Conservation (phyloP, 2,113 vertebrate genomes). For the Orientallactaga bullata region DNA sequence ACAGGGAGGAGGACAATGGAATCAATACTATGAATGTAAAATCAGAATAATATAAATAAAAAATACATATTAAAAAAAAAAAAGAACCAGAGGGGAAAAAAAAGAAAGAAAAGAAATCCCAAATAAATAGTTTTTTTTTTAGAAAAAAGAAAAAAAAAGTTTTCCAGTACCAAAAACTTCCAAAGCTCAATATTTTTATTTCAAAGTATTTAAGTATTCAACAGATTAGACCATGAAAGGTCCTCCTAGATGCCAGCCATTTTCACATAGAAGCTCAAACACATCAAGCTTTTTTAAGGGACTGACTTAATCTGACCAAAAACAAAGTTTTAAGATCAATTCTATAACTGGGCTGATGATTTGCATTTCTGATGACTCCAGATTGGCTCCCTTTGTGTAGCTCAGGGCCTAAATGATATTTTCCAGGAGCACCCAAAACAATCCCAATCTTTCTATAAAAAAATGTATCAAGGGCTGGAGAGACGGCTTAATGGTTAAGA, state of each 20-base stretch:
- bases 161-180: constrained; percentile 88
- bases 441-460: constrained; percentile 76
- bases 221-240: constrained; percentile 83
- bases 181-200: constrained; percentile 82
- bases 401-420: constrained; percentile 78
- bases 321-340: constrained; percentile 68
- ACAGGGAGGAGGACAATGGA: too few relatives aligned
- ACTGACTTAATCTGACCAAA: constrained; percentile 77
- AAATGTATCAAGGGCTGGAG: too few relatives aligned
- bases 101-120: too few relatives aligned
- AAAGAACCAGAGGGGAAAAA: too few relatives aligned
- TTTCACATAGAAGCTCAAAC: too few relatives aligned
- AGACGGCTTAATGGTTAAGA: too few relatives aligned
- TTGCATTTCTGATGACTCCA: constrained; percentile 77
- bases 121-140: too few relatives aligned
- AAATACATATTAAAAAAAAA: too few relatives aligned
- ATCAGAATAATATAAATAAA: too few relatives aligned
- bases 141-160: too few relatives aligned
- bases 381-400: constrained; percentile 66
- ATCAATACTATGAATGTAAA: too few relatives aligned
- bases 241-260: constrained; percentile 77
- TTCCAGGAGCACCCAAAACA: constrained; percentile 74
- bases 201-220: constrained; percentile 85
- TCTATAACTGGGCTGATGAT: constrained; percentile 67
- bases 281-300: constrained; percentile 71